Evolutionary conservation across 1,140 invertebrate genomes (phyloP).

Genomic region (Psix sp.): DNA sequence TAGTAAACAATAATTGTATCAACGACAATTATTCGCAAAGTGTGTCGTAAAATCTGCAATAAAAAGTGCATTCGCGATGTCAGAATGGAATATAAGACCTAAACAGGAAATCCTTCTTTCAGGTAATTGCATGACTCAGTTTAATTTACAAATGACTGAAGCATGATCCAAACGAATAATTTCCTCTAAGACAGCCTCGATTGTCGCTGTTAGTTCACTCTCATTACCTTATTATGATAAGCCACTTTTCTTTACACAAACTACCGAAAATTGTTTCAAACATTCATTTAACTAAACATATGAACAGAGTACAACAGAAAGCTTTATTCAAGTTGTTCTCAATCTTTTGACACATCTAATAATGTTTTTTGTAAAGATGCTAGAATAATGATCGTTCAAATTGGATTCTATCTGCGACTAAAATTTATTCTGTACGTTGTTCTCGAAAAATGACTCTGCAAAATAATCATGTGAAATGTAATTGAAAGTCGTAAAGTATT

Average conservation of each 20-base stretch:
- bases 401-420: no score
- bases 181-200: constrained; percentile 59
- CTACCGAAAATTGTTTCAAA: no score
- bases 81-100: constrained; percentile 63
- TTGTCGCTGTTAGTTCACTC: constrained; percentile 56
- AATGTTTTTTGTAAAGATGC: no score
- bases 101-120: constrained; percentile 77
- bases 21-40: constrained; percentile 44
- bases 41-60: constrained; percentile 47
- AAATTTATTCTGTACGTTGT: no score
- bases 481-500: no score
- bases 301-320: no score
- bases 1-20: constrained; percentile 43
- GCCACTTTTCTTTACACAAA: constrained; percentile 26
- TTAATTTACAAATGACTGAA: constrained; percentile 69
- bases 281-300: no score
- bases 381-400: no score
- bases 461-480: no score
- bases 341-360: no score
- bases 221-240: constrained; percentile 51
- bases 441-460: no score
- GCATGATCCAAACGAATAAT: constrained; percentile 69
- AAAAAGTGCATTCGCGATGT: constrained; percentile 51
- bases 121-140: constrained; percentile 74
- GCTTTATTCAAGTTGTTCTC: no score